Evolutionary conservation across 2,797 vertebrate species (phyloP).

Genomic region (Anguilla marmorata): DNA sequence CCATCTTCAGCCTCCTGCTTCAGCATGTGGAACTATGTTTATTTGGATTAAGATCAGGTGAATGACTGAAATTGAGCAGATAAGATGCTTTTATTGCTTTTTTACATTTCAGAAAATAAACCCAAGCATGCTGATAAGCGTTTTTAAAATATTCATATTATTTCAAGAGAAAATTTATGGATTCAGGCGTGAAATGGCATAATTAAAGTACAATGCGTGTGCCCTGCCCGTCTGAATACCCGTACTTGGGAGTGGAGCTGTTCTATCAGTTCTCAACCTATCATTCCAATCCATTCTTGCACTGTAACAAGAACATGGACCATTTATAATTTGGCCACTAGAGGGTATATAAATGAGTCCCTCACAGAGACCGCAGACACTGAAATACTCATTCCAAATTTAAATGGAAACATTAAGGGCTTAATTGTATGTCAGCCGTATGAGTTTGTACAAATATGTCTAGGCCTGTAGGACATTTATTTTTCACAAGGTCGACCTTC

Average conservation of each 20-base stretch:
- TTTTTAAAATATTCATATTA: background rate
- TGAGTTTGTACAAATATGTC: background rate
- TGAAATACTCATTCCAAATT: background rate
- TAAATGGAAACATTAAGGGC: background rate
- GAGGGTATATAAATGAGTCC: slow-evolving; percentile 6
- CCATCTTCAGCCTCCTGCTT: too few relatives aligned
- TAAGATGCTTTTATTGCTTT: too few relatives aligned
- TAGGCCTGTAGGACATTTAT: background rate
- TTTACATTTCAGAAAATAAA: too few relatives aligned
- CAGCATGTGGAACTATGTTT: too few relatives aligned
- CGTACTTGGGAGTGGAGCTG: background rate
- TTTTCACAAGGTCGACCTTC: slow-evolving; percentile 9
- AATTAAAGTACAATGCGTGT: background rate
- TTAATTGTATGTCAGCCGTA: background rate
- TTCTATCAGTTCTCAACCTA: background rate
- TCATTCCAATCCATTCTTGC: background rate
- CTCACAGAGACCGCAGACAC: background rate
- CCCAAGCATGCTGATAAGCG: too few relatives aligned
- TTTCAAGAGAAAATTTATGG: background rate
- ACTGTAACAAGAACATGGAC: background rate
- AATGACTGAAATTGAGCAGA: too few relatives aligned
- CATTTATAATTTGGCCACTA: slow-evolving; percentile 2
- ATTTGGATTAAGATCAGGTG: too few relatives aligned
- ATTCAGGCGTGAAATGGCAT: background rate
- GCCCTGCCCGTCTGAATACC: background rate